These are phyloP conservation scores for Bradypus variegatus DNA, from an alignment of 2,797 vertebrate genomes.

Conservation along the genomic window DNA sequence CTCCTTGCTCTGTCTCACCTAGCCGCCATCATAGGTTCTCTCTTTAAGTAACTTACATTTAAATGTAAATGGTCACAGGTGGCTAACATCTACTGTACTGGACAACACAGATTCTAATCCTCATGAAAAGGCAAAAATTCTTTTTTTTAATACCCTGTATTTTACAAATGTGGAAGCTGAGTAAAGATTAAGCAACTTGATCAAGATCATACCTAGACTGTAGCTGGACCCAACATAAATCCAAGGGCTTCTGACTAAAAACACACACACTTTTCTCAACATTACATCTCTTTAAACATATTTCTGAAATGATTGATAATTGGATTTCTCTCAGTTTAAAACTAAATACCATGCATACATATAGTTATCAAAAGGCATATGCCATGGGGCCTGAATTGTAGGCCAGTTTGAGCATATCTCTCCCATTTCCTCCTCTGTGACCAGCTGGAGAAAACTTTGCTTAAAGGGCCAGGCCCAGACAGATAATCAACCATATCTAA, in stretches of 20 bases:
- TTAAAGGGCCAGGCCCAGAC: neutral
- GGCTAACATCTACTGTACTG: neutral
- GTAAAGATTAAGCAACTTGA: neutral
- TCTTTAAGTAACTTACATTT: no score
- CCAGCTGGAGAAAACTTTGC: neutral
- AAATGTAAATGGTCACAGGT: neutral
- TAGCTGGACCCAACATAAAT: neutral
- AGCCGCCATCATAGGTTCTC: no score
- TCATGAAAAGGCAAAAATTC: neutral
- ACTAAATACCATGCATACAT: neutral
- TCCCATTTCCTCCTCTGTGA: neutral
- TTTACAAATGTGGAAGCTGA: constrained; percentile 23
- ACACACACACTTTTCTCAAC: neutral
- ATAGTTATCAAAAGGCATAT: neutral
- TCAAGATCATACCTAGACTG: neutral
- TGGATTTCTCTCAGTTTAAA: neutral
- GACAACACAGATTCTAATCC: neutral
- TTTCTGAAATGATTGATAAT: neutral
- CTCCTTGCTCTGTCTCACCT: no score
- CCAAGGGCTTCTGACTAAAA: neutral
- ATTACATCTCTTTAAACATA: neutral
- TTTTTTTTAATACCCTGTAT: neutral
- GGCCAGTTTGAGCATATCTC: neutral
- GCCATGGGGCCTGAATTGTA: neutral
- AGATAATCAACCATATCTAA: neutral